Percentiles rank a stretch among this genome's conserved stretches.
phyloP scores from a whole-genome alignment of 2,888 invertebrate species.

The Torymus aiolomorphi region DNA sequence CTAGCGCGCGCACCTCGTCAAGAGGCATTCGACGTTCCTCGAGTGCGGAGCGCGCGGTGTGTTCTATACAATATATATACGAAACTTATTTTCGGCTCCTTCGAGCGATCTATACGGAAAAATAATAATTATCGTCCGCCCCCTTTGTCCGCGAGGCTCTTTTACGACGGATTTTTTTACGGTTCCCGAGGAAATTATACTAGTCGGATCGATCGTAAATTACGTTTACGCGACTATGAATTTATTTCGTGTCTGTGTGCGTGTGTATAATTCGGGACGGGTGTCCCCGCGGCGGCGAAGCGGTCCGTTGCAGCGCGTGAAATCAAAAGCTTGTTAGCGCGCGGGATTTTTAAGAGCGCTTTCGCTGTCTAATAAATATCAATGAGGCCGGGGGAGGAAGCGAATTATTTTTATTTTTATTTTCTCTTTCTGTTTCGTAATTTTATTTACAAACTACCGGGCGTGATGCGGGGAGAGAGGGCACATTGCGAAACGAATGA shows the following conservation, averaged over 20 bases:
- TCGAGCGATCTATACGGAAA: background rate
- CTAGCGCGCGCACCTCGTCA: background rate
- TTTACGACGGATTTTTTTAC: slow-evolving; percentile 42
- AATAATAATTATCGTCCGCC: slow-evolving; percentile 35
- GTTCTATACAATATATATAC: background rate
- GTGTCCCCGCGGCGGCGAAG: background rate
- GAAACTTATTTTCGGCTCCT: slow-evolving; percentile 45
- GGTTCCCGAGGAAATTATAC: slow-evolving; percentile 35
- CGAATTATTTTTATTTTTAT: background rate
- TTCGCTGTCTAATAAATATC: slow-evolving; percentile 44
- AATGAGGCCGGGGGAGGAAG: slow-evolving; percentile 18
- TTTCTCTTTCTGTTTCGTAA: background rate
- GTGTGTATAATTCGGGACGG: background rate
- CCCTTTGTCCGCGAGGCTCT: background rate
- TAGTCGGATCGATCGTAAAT: slow-evolving; percentile 50
- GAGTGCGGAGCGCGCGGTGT: background rate
- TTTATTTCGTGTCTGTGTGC: slow-evolving; percentile 25
- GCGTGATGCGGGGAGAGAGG: no score
- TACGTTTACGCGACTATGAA: slow-evolving; percentile 50
- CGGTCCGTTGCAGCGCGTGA: background rate
- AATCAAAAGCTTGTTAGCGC: slow-evolving; percentile 39
- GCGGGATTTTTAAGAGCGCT: slow-evolving; percentile 17
- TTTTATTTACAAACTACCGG: slow-evolving; percentile 10
- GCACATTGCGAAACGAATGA: background rate
- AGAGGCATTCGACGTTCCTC: slow-evolving; percentile 6